phyloP scores from a whole-genome alignment of 2,888 invertebrate genomes.

The Mythimna pallens region DNA sequence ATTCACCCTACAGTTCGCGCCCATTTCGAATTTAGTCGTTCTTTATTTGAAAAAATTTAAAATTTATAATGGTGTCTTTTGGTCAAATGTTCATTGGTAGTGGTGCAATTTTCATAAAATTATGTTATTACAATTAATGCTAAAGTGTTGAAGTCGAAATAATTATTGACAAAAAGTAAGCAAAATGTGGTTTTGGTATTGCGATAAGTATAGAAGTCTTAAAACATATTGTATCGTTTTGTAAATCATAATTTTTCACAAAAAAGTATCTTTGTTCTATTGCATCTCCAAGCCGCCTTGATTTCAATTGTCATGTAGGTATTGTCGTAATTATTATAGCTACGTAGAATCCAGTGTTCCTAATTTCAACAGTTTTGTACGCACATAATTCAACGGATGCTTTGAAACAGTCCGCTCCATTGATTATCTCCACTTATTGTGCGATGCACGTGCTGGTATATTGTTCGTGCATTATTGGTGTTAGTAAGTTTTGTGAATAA shows the following conservation, averaged over 20 bases:
- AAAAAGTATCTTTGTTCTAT: no score
- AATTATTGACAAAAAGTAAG: background rate
- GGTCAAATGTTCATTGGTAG: background rate
- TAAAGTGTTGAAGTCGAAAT: conserved; percentile 1
- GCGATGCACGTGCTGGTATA: conserved; percentile 20
- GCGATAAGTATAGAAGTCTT: background rate
- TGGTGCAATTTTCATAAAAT: background rate
- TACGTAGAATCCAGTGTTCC: conserved; percentile 7
- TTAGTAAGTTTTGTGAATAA: background rate
- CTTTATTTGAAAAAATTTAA: conserved; percentile 27
- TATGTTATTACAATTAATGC: background rate
- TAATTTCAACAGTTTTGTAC: conserved; percentile 24
- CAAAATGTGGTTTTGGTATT: background rate
- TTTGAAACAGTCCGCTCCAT: conserved; percentile 12
- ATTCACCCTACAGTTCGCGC: conserved; percentile 6
- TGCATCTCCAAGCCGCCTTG: background rate
- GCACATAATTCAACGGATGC: conserved; percentile 28
- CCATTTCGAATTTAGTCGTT: conserved; percentile 4
- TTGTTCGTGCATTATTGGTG: background rate
- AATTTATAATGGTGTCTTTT: background rate
- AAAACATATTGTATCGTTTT: background rate
- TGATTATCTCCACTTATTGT: conserved; percentile 6
- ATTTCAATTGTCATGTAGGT: background rate
- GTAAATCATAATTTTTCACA: background rate
- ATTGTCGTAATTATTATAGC: background rate